Evolutionary conservation across 2,888 invertebrate species (phyloP).

Genomic region (Gisinianus flammeolus): DNA sequence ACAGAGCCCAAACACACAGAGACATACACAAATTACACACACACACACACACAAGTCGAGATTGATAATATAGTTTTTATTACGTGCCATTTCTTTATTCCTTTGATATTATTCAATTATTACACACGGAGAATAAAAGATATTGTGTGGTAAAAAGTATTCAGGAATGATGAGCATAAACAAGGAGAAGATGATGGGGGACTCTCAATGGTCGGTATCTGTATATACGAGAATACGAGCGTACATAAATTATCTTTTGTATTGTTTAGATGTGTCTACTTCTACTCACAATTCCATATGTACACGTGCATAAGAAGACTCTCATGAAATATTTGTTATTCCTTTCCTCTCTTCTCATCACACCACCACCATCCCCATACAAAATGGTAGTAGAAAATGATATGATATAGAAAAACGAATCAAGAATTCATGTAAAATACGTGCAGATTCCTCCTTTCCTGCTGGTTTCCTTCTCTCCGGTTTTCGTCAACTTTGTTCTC

Average conservation of each 20-base stretch:
- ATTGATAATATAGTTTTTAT: neutral
- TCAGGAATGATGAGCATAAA: neutral
- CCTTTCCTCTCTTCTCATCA: too few relatives aligned
- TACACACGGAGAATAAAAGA: neutral
- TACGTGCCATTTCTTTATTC: neutral
- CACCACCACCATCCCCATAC: too few relatives aligned
- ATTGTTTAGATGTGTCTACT: neutral
- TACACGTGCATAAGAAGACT: neutral
- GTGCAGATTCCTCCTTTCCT: constrained; percentile 20
- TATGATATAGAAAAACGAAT: neutral
- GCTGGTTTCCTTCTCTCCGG: neutral
- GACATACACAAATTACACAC: too few relatives aligned
- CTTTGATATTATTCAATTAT: neutral
- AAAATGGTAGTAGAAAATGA: neutral
- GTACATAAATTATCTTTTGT: constrained; percentile 5
- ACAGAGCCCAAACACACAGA: too few relatives aligned
- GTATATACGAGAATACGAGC: neutral
- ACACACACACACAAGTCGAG: too few relatives aligned
- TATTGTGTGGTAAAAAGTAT: neutral
- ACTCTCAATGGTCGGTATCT: neutral
- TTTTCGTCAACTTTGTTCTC: constrained; percentile 22
- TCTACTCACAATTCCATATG: neutral
- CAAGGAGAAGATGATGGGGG: neutral
- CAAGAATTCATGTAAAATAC: neutral
- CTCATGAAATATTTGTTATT: neutral